Evolutionary conservation across 2,113 vertebrate species (phyloP).

Genomic region (Dicerorhinus sumatrensis): DNA sequence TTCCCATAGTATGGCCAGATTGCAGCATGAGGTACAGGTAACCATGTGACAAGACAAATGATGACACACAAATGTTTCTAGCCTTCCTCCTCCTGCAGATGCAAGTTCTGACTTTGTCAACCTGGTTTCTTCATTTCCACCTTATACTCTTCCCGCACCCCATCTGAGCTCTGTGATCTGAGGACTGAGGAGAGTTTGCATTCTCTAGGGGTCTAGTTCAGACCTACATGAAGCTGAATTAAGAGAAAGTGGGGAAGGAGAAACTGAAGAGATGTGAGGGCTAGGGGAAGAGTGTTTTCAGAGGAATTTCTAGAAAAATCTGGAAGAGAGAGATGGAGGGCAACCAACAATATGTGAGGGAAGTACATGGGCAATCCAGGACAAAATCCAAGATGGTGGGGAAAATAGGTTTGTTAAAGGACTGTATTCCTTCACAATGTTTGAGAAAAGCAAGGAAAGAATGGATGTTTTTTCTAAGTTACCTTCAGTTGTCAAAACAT

Average conservation of each 20-base stretch:
- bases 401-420: not conserved
- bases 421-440: not conserved
- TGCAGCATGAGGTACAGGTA: not conserved
- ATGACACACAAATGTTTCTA: not conserved
- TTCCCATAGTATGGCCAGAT: not conserved
- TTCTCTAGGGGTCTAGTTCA: not conserved
- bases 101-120: not conserved
- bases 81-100: not conserved
- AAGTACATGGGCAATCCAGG: not conserved
- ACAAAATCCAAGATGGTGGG: not conserved
- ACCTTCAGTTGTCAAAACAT: not conserved
- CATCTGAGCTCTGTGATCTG: not conserved
- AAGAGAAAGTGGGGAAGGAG: not conserved
- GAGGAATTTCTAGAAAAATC: not conserved
- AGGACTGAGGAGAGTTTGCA: not conserved
- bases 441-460: not conserved
- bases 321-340: not conserved
- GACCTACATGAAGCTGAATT: not conserved
- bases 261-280: not conserved
- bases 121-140: not conserved
- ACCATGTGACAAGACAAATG: not conserved
- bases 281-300: not conserved
- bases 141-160: no score
- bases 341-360: not conserved
- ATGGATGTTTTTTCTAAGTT: not conserved